Conservation (phyloP, 2,888 invertebrate species). For the Euzetes globulus region DNA sequence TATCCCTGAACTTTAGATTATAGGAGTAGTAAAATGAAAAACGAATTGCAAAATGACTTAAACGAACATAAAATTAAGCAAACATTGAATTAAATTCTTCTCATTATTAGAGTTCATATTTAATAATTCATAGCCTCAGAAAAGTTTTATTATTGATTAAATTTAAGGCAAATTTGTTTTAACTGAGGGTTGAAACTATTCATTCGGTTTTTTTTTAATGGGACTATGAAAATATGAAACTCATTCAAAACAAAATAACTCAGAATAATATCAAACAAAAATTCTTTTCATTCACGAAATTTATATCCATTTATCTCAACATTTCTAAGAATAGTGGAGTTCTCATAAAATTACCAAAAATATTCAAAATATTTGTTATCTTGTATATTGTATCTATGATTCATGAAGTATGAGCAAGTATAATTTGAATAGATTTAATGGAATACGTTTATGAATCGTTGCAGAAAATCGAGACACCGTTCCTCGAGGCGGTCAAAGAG, state of each 20-base stretch:
- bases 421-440: neutral
- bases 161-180: neutral
- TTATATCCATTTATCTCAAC: too few species aligned
- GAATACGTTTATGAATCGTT: slow-evolving; percentile 37
- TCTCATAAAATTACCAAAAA: neutral
- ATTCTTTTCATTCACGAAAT: too few species aligned
- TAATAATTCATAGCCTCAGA: neutral
- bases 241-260: too few species aligned
- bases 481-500: slow-evolving; percentile 72
- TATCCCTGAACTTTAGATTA: too few species aligned
- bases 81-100: too few species aligned
- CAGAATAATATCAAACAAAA: too few species aligned
- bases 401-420: neutral
- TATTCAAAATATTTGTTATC: neutral
- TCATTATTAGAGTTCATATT: neutral
- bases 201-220: neutral
- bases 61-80: too few species aligned
- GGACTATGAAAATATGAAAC: too few species aligned
- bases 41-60: too few species aligned
- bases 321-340: neutral
- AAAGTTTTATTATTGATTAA: neutral
- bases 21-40: too few species aligned
- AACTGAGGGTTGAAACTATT: neutral
- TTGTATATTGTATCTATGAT: neutral
- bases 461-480: slow-evolving; percentile 81